Evolutionary conservation across 2,888 invertebrate species (phyloP), one percentile per base, ranked within the genome.

Genomic region (Luperina nickerlii): DNA sequence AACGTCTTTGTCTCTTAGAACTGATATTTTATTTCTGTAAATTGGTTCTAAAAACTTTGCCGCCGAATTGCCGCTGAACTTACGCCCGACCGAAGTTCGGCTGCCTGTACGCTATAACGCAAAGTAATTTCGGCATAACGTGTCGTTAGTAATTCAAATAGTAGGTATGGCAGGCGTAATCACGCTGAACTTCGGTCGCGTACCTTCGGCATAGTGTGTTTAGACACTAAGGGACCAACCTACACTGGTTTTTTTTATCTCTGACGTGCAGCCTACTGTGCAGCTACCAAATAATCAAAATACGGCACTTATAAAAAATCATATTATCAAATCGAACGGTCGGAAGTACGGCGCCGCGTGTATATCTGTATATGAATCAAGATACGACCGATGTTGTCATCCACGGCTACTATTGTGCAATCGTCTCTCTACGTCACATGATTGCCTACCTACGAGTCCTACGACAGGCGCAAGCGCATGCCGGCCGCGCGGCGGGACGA

Each of bases 341-440:
- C 73, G 66, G 79, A 79, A 72, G 72, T 66, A 0, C 20, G 79
- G 66, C 79, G 72, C 79, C 78, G 24, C 67, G 45, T 18, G 71
- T 71, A 18, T 38, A 38, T 18, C n/a, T 65, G 20, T 24, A 0
- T 54, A 42, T 24, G 27, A 66, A 79, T 66, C 63, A 45, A 70
- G 78, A 70, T 38, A 65, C n/a, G 27, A n/a, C 6, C n/a, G 63
- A 65, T 71, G 79, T 18, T 27, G 71, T 79, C 79, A 79, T 72
- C 57, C 79, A 2, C 13, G 57, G 27, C 27, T 13, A 66, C 45
- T 78, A 38, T 79, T 79, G 79, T 79, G 79, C 79, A 79, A 79
- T 79, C 9, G 24, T 13, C 6, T 32, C 32, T 32, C 32, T 51
- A 79, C 79, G 79, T 80, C 80, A 80, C 62, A 32, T 48, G 65